Conservation (phyloP, 2,113 vertebrate genomes). For the Mystacornis crossleyi region DNA sequence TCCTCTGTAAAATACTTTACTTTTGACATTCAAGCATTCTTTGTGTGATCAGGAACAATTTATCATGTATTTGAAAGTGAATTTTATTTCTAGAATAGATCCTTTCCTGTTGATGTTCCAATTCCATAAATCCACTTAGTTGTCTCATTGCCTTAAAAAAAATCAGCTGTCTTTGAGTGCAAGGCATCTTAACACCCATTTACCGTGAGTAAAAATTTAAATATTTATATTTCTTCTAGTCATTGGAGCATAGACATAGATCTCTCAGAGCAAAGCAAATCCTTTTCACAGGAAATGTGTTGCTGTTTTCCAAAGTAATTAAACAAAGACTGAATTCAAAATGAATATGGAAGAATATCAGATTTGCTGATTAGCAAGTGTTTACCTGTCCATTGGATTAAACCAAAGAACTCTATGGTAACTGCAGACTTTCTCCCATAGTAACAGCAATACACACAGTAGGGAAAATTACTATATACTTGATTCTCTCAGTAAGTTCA, state of each 20-base stretch:
- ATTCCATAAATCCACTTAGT: neutral
- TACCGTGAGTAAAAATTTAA: neutral
- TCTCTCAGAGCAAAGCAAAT: neutral
- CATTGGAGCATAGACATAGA: neutral
- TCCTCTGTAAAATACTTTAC: neutral
- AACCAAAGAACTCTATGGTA: neutral
- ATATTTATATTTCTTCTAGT: neutral
- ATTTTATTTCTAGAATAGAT: neutral
- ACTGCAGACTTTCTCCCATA: neutral
- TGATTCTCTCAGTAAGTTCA: neutral
- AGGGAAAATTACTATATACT: neutral
- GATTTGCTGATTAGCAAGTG: neutral
- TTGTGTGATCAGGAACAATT: neutral
- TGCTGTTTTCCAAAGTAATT: neutral
- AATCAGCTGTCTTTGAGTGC: neutral
- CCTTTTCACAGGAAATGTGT: neutral
- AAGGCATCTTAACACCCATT: neutral
- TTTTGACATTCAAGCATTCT: neutral
- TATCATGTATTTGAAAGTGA: neutral
- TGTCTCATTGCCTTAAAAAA: neutral
- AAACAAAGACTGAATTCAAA: neutral
- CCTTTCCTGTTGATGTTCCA: neutral
- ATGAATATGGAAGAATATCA: neutral
- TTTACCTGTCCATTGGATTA: neutral
- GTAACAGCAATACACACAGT: neutral